A percentile compares a stretch with the other conserved stretches of the same genome.
phyloP scores from a whole-genome alignment of 2,888 invertebrate genomes.

The Noctua pronuba region DNA sequence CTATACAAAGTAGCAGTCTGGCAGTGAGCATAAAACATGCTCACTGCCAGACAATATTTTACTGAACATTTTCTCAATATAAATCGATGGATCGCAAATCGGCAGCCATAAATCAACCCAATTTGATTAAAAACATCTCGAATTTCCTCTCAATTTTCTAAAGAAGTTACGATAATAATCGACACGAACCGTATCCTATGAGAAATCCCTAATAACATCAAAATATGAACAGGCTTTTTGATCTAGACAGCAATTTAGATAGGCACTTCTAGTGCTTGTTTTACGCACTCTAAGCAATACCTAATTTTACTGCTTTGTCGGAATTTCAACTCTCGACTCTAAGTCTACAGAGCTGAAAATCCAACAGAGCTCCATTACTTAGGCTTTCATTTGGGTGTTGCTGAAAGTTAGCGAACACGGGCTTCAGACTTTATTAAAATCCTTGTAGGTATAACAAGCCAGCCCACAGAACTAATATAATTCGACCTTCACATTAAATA shows the following conservation, averaged over 20 bases:
- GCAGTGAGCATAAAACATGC: no score
- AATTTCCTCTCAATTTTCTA: constrained; percentile 12
- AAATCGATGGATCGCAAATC: constrained; percentile 20
- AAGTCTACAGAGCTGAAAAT: not conserved
- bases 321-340: not conserved
- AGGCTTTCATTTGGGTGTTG: not conserved
- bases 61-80: not conserved
- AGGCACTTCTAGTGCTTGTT: not conserved
- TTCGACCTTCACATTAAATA: constrained; percentile 15
- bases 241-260: constrained; percentile 15
- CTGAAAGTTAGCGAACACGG: not conserved
- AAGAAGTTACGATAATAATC: constrained; percentile 12
- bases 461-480: constrained; percentile 34
- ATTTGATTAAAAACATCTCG: constrained; percentile 21
- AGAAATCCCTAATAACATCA: constrained; percentile 16
- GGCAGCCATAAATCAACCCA: constrained; percentile 9
- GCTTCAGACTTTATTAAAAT: constrained; percentile 26
- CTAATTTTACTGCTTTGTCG: not conserved
- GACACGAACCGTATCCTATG: constrained; percentile 1
- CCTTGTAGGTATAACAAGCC: constrained; percentile 4
- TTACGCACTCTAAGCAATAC: not conserved
- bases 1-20: no score
- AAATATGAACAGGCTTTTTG: not conserved
- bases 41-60: not conserved
- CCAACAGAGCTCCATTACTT: not conserved